Base-by-base conservation (phyloP, 2,888 invertebrate genomes). In the Lampropteryx suffumata region DNA sequence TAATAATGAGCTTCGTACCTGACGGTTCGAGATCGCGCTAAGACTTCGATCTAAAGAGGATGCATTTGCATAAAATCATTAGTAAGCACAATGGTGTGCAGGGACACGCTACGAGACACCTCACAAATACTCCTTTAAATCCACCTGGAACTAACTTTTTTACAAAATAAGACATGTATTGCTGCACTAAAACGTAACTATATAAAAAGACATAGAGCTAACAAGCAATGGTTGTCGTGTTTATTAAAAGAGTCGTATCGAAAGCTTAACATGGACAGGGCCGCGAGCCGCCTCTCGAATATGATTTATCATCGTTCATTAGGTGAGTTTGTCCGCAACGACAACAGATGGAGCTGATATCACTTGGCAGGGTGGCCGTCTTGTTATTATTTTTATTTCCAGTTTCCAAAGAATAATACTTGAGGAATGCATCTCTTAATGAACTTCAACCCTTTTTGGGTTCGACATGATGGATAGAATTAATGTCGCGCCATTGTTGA, bases 271-370 rank as follows among this genome's bases (percentile, higher is more conserved):
- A 69, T 69, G 79, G 79, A 74, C 71, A 71, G 69, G 76, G 78
- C 73, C 70, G 71, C 76, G 74, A 83, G 85, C 84, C 81, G 84
- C 84, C 85, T 88, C 87, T 90, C 89, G 89, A 90, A 89, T 90
- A 90, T 90, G 90, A 90, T 90, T 90, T 89, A 90, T 90, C 89
- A 90, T 90, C 89, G 89, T 90, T 90, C 89, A 90, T 90, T 90
- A 90, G 87, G 85, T 82, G 89, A 90, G 89, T 90, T 90, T 90
- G 89, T 90, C 89, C 89, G 87, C 86, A 84, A 77, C 89, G 89
- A 89, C 89, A 90, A 90, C 89, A 90, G 89, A 90, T 90, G 89
- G 89, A 84, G 89, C 89, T 87, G 90, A 90, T 90, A 90, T 84
- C 87, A 89, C 89, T 89, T 89, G 87, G 87, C 90, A 89, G 90